Evolutionary conservation across 2,797 vertebrate species (phyloP).

Genomic region (Knipowitschia caucasica): DNA sequence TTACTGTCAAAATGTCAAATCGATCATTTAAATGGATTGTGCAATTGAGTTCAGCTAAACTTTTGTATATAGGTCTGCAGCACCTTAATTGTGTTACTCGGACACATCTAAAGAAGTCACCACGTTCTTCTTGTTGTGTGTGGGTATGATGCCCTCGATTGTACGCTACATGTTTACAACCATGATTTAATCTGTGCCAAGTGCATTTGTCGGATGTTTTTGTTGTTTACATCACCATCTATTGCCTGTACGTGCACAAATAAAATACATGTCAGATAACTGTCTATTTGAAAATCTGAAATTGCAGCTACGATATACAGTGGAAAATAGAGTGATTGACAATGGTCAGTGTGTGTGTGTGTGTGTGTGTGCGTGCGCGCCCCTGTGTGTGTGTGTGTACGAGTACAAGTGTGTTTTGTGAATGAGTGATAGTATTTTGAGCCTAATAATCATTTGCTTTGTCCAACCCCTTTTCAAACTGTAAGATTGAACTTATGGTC

Average conservation of each 20-base stretch:
- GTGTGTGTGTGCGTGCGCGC: no score
- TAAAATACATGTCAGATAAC: slow-evolving; percentile 1
- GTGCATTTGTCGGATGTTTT: slow-evolving; percentile 12
- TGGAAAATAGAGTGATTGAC: no score
- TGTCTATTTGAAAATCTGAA: no score
- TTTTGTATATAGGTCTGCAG: not conserved
- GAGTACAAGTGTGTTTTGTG: no score
- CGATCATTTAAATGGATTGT: not conserved
- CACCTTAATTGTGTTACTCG: not conserved
- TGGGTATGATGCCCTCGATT: slow-evolving; percentile 33
- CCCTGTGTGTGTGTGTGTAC: no score
- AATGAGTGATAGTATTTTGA: no score
- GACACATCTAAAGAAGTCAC: slow-evolving; percentile 6
- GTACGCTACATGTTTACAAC: slow-evolving; percentile 23
- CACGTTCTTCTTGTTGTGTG: slow-evolving; percentile 24
- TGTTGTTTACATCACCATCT: slow-evolving; percentile 2
- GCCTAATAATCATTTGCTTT: no score
- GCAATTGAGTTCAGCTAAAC: not conserved
- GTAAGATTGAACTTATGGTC: no score
- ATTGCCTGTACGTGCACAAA: slow-evolving; percentile 9
- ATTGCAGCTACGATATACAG: no score
- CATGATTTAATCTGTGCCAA: not conserved
- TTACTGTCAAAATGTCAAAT: slow-evolving; percentile 23
- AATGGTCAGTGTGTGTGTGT: no score
- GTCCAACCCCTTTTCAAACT: no score